phyloP scores from a whole-genome alignment of 2,888 invertebrate genomes.

The Ornithoptera priamus region DNA sequence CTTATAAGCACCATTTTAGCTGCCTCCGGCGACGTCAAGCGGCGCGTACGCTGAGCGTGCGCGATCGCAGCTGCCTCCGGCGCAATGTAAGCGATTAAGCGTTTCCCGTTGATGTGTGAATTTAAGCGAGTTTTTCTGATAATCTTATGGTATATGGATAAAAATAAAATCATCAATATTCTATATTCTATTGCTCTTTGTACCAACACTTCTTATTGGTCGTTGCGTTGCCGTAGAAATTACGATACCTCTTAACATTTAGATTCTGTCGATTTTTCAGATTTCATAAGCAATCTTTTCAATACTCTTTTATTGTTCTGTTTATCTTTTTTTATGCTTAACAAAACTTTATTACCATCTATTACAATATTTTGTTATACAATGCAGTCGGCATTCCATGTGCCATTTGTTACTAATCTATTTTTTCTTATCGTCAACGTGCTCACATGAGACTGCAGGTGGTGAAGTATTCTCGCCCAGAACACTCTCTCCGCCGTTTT shows the following conservation, averaged over 20 bases:
- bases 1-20: slow-evolving; percentile 28
- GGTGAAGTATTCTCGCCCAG: too few species aligned
- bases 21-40: slow-evolving; percentile 25
- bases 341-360: neutral
- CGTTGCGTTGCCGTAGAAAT: too few species aligned
- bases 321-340: neutral
- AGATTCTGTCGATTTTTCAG: neutral
- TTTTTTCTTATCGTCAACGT: too few species aligned
- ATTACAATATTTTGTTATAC: neutral
- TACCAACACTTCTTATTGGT: neutral
- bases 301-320: neutral
- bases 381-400: neutral
- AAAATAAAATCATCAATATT: neutral
- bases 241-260: neutral
- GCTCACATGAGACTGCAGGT: too few species aligned
- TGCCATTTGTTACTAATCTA: too few species aligned
- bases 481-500: too few species aligned
- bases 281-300: neutral
- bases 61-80: slow-evolving; percentile 25
- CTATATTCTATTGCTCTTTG: neutral
- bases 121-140: neutral
- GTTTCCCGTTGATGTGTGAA: slow-evolving; percentile 28
- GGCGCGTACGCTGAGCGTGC: slow-evolving; percentile 5
- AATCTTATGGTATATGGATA: neutral
- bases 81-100: slow-evolving; percentile 37